A percentile compares a stretch with the other conserved stretches of the same genome.
These are phyloP conservation scores for Vanessa tameamea DNA, from an alignment of 1,140 invertebrate genomes.

Conservation along the genomic window DNA sequence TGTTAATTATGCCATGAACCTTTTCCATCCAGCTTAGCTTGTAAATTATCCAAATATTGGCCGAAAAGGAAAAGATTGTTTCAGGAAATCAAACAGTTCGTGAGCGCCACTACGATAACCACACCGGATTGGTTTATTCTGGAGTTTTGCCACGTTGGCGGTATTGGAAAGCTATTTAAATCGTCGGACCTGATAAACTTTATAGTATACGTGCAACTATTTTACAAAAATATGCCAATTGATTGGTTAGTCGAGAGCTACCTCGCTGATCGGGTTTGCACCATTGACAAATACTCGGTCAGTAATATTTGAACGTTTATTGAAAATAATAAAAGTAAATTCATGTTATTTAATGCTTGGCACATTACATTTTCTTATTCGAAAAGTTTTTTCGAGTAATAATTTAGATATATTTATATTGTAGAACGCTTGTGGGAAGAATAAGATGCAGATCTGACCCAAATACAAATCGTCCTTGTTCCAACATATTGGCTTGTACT, in stretches of 20 bases:
- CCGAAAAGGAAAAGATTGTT: not conserved
- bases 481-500: constrained; percentile 97
- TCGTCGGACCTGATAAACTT: constrained; percentile 93
- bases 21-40: too few species aligned
- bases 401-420: constrained; percentile 39
- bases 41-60: too few species aligned
- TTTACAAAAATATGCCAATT: constrained; percentile 97
- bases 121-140: constrained; percentile 94
- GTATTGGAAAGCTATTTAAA: constrained; percentile 97
- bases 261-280: constrained; percentile 94
- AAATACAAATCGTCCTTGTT: constrained; percentile 96
- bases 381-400: not conserved
- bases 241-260: constrained; percentile 97
- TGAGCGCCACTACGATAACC: constrained; percentile 87
- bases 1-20: too few species aligned
- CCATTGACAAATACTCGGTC: constrained; percentile 90
- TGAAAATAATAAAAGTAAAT: not conserved
- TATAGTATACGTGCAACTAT: constrained; percentile 96
- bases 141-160: constrained; percentile 96
- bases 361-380: not conserved
- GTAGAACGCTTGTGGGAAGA: constrained; percentile 93
- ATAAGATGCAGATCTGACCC: constrained; percentile 90
- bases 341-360: too few species aligned
- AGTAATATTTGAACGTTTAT: constrained; percentile 60
- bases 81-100: constrained; percentile 91